Base-by-base conservation (phyloP, 2,113 vertebrate genomes). In the Columba janthina region DNA sequence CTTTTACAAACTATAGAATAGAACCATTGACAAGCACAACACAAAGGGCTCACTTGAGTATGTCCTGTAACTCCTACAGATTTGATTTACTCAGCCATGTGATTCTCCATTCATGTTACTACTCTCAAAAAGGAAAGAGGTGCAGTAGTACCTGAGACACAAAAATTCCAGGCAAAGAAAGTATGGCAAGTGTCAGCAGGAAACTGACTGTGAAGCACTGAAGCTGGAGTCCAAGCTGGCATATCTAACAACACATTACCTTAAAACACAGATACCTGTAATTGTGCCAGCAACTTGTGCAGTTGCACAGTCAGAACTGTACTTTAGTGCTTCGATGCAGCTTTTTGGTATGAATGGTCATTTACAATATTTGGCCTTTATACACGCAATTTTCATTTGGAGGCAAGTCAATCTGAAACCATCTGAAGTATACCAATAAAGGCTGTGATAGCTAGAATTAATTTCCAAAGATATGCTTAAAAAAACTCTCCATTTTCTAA, bases 1-100 rank as follows among this genome's bases (percentile, higher is more conserved):
- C 64, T 93, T 95, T 93, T 75, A 86, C 69, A 75, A 86, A 61
- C 53, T 78, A 81, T 19, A 89, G 85, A 93, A 93, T 53, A 90
- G 90, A 91, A 86, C 60, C 79, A 81, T 6, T 90, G 85, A 89
- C 46, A 67, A 94, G 66, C 44, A 67, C 29, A 20, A 73, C 24
- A 95, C n/a, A 80, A 95, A 96, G 78, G 75, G 44, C 38, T 93
- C 2, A 7, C 57, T 53, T 80, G 72, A 91, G 46, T 81, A 76
- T 85, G 77, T 50, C 42, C 65, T 74, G 10, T 38, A 78, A 73
- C 71, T 94, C 91, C 82, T 74, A 93, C 17, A 34, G 93, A 67
- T 86, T 86, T 80, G 29, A 94, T 96, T 95, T 93, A 90, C 85
- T 92, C 65, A 77, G 65, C 32, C 57, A 48, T 31, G 53, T 67